Conservation (phyloP, 2,113 vertebrate species). For the Mesocricetus auratus region DNA sequence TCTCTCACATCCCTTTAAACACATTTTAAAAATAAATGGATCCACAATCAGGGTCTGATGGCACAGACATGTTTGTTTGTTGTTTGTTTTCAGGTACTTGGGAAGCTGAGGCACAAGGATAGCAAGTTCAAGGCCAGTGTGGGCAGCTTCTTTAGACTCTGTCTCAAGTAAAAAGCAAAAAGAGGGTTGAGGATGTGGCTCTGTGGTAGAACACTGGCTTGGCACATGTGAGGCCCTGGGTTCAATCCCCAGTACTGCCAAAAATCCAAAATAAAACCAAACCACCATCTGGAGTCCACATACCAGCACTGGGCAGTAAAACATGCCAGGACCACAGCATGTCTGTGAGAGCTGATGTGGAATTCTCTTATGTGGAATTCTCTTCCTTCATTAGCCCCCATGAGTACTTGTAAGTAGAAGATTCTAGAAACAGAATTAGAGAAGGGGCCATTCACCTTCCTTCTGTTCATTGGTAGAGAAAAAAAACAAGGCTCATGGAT, state of each 20-base stretch:
- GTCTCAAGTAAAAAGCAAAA: not conserved
- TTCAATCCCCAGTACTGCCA: not conserved
- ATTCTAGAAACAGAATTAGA: not conserved
- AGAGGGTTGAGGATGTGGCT: not conserved
- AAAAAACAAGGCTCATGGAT: rapidly evolving
- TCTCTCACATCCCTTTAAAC: too few species aligned
- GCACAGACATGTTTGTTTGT: not conserved
- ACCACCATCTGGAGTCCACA: not conserved
- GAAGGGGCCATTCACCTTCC: not conserved
- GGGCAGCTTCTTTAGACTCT: not conserved
- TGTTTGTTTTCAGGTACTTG: too few species aligned
- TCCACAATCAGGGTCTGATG: not conserved
- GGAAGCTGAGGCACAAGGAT: not conserved
- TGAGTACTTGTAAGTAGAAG: not conserved
- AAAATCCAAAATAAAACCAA: not conserved
- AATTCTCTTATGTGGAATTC: not conserved
- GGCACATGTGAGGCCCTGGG: not conserved
- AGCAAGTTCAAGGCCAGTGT: not conserved
- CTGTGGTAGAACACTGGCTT: not conserved
- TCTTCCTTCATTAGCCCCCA: not conserved
- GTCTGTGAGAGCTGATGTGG: not conserved
- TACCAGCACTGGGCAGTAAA: not conserved
- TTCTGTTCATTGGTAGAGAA: not conserved
- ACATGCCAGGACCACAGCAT: not conserved
- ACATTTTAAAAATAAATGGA: not conserved